Base-by-base conservation (phyloP, 2,888 invertebrate species). In the Lathronympha strigana region DNA sequence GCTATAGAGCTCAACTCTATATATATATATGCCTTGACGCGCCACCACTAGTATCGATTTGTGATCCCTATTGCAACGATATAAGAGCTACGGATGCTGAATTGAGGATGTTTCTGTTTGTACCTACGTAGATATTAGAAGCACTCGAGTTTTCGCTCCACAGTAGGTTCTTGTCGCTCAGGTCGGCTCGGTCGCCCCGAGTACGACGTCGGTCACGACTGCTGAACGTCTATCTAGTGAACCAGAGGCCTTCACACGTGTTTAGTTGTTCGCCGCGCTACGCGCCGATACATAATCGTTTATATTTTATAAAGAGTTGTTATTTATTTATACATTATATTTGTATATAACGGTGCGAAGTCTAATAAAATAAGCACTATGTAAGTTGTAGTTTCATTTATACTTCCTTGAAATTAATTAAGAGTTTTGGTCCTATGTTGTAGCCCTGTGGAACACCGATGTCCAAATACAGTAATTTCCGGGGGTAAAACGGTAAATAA, bases 251-350 rank as follows among this genome's bases (percentile, higher is more conserved):
- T 86, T 84, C 82, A 79, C 82, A 79, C 76, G 77, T 74, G 79
- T 83, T 83, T 77, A 80, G 82, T 84, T 81, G 78, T 74, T 72
- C 71, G 73, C 71, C 75, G 72, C 74, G 71, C 76, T 68, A 64
- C 70, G 70, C 71, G 70, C 71, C 67, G 72, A 68, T 70, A 69
- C 73, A 77, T 77, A 78, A 83, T 81, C 83, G 77, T 82, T 89
- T 87, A 85, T 88, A 89, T 90, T 90, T 90, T 90, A 82, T 89
- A 90, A 88, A 86, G 84, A 86, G 79, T 88, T 88, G 90, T 90
- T 90, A 89, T 88, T 89, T 90, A 89, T 90, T 89, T 90, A 90
- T 90, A 90, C 88, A 88, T 88, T 84, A 81, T 90, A 90, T 90
- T 89, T 90, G 87, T 90, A 90, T 88, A 89, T 90, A 88, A 89